Conservation (phyloP, 2,888 invertebrate species). For the Apocheima hispidaria region DNA sequence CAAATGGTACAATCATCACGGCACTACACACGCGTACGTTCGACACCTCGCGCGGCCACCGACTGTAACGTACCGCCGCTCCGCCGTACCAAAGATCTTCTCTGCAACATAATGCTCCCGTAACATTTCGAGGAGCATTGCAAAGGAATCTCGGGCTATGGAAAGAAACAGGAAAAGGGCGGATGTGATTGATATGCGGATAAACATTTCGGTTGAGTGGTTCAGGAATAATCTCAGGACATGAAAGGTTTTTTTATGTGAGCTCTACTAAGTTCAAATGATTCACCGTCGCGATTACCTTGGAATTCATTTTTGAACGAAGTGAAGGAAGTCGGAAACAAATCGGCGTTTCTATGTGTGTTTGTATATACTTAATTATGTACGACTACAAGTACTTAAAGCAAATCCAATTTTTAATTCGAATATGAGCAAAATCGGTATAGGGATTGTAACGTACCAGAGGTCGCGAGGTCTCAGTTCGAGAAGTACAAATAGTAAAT, state of each 20-base stretch:
- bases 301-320: no score
- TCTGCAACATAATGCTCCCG: not conserved
- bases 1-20: slow-evolving; percentile 68
- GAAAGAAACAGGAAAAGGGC: slow-evolving; percentile 32
- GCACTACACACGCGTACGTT: slow-evolving; percentile 62
- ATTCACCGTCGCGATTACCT: no score
- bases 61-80: slow-evolving; percentile 55
- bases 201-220: not conserved
- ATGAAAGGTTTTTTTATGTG: not conserved
- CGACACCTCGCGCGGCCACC: slow-evolving; percentile 61
- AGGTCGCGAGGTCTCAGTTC: no score
- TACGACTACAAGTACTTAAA: no score
- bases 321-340: no score
- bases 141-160: slow-evolving; percentile 27
- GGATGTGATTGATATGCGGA: slow-evolving; percentile 17
- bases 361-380: no score
- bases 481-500: no score
- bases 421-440: no score
- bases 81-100: slow-evolving; percentile 14
- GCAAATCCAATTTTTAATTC: no score
- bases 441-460: no score
- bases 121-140: slow-evolving; percentile 19
- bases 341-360: no score
- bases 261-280: no score
- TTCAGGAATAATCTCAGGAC: not conserved